These are phyloP conservation scores for Cepaea hortensis DNA, from an alignment of 2,888 invertebrate species.

Conservation along the genomic window DNA sequence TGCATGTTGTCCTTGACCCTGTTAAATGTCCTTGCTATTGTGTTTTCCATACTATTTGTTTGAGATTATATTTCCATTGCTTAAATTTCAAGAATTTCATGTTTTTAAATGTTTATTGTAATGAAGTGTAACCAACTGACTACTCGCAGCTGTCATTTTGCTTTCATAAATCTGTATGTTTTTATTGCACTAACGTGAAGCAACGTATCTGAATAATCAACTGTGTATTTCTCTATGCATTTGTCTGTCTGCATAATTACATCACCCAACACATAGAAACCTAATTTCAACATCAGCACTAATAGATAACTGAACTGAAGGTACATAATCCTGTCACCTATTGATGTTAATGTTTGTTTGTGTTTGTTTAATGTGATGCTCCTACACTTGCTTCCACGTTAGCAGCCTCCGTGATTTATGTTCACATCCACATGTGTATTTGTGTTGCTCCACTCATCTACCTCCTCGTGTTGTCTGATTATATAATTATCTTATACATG, in stretches of 20 bases:
- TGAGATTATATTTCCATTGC: too few relatives aligned
- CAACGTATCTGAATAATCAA: not conserved
- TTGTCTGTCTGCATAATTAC: slow-evolving; percentile 6
- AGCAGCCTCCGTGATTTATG: not conserved
- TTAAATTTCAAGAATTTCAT: too few relatives aligned
- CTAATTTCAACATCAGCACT: not conserved
- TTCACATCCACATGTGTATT: not conserved
- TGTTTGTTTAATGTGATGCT: too few relatives aligned
- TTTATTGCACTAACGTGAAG: not conserved
- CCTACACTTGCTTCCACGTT: not conserved
- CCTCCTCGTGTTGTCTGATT: not conserved
- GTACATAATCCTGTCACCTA: not conserved
- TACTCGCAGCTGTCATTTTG: too few relatives aligned
- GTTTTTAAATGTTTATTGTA: too few relatives aligned
- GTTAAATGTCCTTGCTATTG: too few relatives aligned
- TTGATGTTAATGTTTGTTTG: not conserved
- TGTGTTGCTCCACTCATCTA: slow-evolving; percentile 1
- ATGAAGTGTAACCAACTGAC: too few relatives aligned
- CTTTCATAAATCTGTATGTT: too few relatives aligned
- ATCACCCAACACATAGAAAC: not conserved
- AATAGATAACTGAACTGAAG: not conserved
- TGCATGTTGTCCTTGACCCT: too few relatives aligned
- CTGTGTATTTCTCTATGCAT: slow-evolving; percentile 9
- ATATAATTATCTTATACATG: too few relatives aligned
- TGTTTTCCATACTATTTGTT: too few relatives aligned